Conservation (phyloP, 35 echinoderm and acorn worm species). For the Ophiothrix spiculata region DNA sequence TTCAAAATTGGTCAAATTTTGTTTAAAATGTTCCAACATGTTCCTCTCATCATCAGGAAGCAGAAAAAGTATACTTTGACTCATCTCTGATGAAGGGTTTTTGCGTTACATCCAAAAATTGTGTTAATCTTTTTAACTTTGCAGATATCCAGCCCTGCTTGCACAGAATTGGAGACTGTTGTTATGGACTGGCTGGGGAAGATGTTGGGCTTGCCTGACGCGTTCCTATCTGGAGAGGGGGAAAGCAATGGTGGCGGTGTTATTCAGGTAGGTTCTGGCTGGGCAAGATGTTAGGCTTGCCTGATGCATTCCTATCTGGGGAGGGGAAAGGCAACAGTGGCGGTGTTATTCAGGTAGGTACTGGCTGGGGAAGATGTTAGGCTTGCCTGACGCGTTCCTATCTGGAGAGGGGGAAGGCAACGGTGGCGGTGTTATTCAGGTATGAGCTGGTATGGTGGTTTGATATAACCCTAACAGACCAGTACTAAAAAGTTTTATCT, state of each 20-base stretch:
- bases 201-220: constrained; percentile 68
- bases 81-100: no score
- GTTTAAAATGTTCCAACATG: no score
- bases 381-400: constrained; percentile 65
- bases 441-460: no score
- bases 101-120: no score
- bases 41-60: no score
- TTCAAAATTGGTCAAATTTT: no score
- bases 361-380: constrained; percentile 83
- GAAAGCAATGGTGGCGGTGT: constrained; percentile 79
- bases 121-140: no score
- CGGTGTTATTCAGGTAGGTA: constrained; percentile 94
- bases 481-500: no score
- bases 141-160: constrained; percentile 82
- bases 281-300: constrained; percentile 73
- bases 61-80: no score
- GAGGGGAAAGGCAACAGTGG: constrained; percentile 55
- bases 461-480: no score
- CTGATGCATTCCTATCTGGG: constrained; percentile 52
- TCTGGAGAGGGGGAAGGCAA: constrained; percentile 43
- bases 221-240: constrained; percentile 51
- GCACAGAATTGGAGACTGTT: constrained; percentile 86
- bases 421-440: constrained; percentile 95
- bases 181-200: constrained; percentile 94
- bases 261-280: constrained; percentile 73